Base-by-base conservation (phyloP, 2,888 invertebrate genomes). In the Nemapogon koenigi region DNA sequence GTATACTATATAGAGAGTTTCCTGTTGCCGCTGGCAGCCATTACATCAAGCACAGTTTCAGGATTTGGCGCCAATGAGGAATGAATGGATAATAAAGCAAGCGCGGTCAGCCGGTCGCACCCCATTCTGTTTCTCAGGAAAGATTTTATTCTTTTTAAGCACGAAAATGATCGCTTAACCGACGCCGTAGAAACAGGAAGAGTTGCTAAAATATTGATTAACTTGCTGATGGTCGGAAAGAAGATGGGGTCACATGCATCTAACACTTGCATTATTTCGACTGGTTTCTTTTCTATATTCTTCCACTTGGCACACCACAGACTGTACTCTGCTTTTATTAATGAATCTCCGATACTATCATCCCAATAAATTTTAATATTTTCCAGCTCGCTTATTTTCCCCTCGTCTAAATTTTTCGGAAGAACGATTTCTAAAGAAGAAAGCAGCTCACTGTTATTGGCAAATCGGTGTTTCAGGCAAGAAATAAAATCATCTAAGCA, bases 391-490 rank as follows among this genome's bases (percentile, higher is more conserved):
- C 26, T 32, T 40, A 40, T 40, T 19, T 36, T 40, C 37, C 26
- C 31, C 37, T 37, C 40, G 28, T 40, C 37, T 37, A 40, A 37
- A 40, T 40, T 36, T 40, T 37, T 37, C 32, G 31, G 19, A 31
- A 40, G 40, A 40, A 40, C 32, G 32, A 40, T 40, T 37, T 40
- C 37, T 40, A 37, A 40, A 40, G 40, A 40, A 40, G 37, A 40
- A 37, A 40, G 37, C 37, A 40, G 40, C 40, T 40, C 37, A 37
- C 37, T 37, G 29, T 40, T 35, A 40, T 37, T 40, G 30, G 40
- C 37, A 40, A 40, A 40, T 40, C 40, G 29, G 39, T 38, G 10
- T 22, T 22, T 35, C 25, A 35, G 18, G 35, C 35, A 14, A 35
- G 26, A 35, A 14, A 35, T 26, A n/a, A 26, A 25, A 22, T 25